Base-by-base conservation (phyloP, 1,140 invertebrate species). In the Pachypsylla venusta region DNA sequence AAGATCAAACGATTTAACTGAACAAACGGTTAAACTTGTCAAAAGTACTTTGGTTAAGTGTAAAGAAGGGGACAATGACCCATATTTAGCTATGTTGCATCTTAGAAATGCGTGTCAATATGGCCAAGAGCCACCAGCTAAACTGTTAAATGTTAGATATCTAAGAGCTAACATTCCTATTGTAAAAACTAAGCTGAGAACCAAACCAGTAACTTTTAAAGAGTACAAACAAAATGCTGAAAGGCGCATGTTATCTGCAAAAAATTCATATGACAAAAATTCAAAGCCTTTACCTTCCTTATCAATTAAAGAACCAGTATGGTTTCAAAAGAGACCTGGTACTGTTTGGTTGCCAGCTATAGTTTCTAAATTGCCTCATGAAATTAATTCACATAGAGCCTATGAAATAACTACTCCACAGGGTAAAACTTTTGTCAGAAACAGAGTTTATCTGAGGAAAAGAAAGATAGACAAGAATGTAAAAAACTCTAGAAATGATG, bases 271-370 rank as follows among this genome's bases (percentile, higher is more conserved):
- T 48, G 26, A 42, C 48, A 48, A 42, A 53, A 53, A 53, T 5
- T 10, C 24, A 25, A 42, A 39, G 24, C 14, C 39, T 14, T 53
- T 58, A 58, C n/a, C 1, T 20, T 1, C 16, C 2, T 58, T 58
- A 25, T 2, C 2, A 42, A 16, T 25, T 25, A 42, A 42, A n/a
- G 57, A 58, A 14, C 16, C 20, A 1, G 20, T 58, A 53, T 58
- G 19, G 16, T 58, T 58, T 53, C 20, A 14, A 13, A 58, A 58
- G 42, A 22, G 16, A 10, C 76, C 76, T n/a, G 66, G 76, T 64
- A 77, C 70, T 69, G 25, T 35, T 16, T 35, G 30, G 30, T 35
- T 35, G 16, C 30, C 30, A 35, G 30, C 30, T 35, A 35, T 16
- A 12, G 30, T 35, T 35, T 12, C 10, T 35, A 35, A 35, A 35